Evolutionary conservation across 2,888 invertebrate genomes (phyloP).

Genomic region (Heliconius cydno): DNA sequence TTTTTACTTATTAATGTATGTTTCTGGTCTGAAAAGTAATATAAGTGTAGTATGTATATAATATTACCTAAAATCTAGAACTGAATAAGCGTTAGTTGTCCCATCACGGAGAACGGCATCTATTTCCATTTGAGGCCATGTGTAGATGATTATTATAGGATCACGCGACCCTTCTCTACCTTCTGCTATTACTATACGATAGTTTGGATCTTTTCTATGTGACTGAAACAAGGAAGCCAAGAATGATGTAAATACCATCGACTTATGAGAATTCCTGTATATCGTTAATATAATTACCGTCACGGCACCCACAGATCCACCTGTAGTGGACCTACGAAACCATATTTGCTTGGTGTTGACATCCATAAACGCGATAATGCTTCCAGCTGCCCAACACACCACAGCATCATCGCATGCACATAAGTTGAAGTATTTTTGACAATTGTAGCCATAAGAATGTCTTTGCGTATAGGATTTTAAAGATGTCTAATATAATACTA

Average conservation of each 20-base stretch:
- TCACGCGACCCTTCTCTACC: conserved; percentile 73
- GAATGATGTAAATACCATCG: background rate
- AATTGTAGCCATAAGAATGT: conserved; percentile 94
- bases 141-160: conserved; percentile 92
- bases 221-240: conserved; percentile 57
- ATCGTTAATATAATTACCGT: conserved; percentile 34
- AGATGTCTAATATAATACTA: background rate
- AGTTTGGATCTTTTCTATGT: conserved; percentile 70
- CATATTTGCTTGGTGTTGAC: conserved; percentile 85
- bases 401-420: conserved; percentile 89
- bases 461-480: conserved; percentile 67
- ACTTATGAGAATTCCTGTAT: background rate
- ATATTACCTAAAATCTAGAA: conserved; percentile 87
- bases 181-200: conserved; percentile 93
- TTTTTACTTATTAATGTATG: background rate
- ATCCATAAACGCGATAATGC: conserved; percentile 90
- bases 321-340: conserved; percentile 89
- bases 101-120: conserved; percentile 89
- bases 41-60: background rate
- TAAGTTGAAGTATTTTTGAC: conserved; percentile 90
- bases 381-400: conserved; percentile 91
- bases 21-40: too few species aligned
- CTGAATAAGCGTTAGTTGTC: conserved; percentile 88
- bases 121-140: conserved; percentile 91
- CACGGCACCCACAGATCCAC: conserved; percentile 89